Conservation (phyloP, 2,797 vertebrate genomes). For the Acanthurus lineatus region DNA sequence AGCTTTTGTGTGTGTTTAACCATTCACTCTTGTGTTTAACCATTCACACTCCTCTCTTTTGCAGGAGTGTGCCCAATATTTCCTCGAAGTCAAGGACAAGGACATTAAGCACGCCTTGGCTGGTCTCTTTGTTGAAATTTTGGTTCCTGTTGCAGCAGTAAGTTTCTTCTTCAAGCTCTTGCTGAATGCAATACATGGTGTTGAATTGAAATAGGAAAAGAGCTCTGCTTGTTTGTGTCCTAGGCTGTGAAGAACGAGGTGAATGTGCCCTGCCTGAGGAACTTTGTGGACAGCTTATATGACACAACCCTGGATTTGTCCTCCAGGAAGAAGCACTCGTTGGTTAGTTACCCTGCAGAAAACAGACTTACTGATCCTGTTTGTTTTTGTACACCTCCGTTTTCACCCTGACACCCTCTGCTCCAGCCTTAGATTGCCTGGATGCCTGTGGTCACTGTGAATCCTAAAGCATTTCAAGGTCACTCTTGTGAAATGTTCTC, state of each 20-base stretch:
- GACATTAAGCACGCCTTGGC: constrained; percentile 98
- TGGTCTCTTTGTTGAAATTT: constrained; percentile 97
- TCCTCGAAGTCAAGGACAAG: constrained; percentile 99
- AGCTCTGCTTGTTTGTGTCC: constrained; percentile 25
- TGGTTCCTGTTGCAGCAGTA: constrained; percentile 97
- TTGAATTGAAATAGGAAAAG: neutral
- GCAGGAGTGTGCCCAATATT: constrained; percentile 98
- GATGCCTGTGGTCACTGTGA: constrained; percentile 61
- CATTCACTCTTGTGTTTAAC: neutral
- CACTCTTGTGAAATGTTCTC: constrained; percentile 47
- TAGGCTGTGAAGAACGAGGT: constrained; percentile 99
- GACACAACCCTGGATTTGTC: constrained; percentile 97
- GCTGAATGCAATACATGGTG: neutral
- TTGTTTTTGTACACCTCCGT: constrained; percentile 29
- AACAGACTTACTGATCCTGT: constrained; percentile 33
- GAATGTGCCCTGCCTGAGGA: constrained; percentile 97
- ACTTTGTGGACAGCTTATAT: constrained; percentile 98
- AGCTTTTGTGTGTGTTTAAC: neutral
- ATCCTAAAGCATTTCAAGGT: constrained; percentile 63
- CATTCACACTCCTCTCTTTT: constrained; percentile 13
- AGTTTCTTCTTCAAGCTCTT: constrained; percentile 73
- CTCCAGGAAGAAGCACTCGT: constrained; percentile 97
- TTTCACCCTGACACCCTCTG: constrained; percentile 32
- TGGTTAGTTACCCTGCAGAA: constrained; percentile 87
- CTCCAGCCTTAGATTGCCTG: constrained; percentile 24